Evolutionary conservation across 2,113 vertebrate genomes (phyloP).

Genomic region (Neolamprologus fasciatus): DNA sequence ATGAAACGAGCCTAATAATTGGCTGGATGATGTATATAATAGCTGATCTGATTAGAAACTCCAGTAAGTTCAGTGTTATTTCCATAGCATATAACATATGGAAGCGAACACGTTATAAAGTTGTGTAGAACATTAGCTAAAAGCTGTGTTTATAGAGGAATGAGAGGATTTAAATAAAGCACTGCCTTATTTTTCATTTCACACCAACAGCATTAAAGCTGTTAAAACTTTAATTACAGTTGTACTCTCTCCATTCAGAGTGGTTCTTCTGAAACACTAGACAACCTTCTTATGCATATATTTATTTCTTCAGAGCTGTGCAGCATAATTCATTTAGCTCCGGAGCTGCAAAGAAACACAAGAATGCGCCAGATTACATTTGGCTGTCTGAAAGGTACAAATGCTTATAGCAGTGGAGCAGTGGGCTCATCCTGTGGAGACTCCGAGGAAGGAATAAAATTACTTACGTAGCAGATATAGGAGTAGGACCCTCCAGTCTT

Average conservation of each 20-base stretch:
- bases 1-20: fast-evolving
- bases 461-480: fast-evolving
- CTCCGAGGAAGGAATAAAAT: background rate
- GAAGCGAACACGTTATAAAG: background rate
- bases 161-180: background rate
- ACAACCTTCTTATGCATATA: background rate
- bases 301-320: background rate
- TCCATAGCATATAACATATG: background rate
- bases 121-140: background rate
- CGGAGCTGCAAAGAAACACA: background rate
- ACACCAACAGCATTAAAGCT: background rate
- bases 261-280: fast-evolving
- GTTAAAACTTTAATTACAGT: background rate
- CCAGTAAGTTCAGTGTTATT: background rate
- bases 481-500: background rate
- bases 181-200: background rate
- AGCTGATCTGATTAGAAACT: background rate
- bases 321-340: background rate
- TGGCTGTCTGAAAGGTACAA: background rate
- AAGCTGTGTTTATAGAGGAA: background rate
- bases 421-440: background rate
- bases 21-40: background rate
- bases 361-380: background rate
- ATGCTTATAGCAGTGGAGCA: background rate
- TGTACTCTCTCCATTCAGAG: background rate